A percentile compares a stretch with the other conserved stretches of the same genome.
These are phyloP conservation scores for Drosophila ogumai DNA, from an alignment of 1,140 invertebrate genomes.

Conservation along the genomic window DNA sequence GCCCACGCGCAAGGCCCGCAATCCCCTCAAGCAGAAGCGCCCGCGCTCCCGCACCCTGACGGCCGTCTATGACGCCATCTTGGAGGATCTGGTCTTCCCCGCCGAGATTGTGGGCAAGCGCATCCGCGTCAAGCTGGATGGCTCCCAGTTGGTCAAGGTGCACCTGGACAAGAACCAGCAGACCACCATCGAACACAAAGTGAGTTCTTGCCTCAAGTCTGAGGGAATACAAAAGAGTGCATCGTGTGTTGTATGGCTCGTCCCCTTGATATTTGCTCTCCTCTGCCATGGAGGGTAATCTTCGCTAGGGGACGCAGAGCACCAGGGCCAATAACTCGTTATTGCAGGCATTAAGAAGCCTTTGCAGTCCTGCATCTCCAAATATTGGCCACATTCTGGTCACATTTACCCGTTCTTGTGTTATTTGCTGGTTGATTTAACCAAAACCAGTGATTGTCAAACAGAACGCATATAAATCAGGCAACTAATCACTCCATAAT, in stretches of 20 bases:
- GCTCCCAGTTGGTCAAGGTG: slow-evolving; percentile 98
- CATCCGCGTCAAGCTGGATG: slow-evolving; percentile 97
- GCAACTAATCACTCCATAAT: slow-evolving; percentile 54
- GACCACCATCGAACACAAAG: slow-evolving; percentile 99
- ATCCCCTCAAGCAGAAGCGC: slow-evolving; percentile 98
- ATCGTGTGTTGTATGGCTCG: slow-evolving; percentile 27
- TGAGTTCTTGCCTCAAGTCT: slow-evolving; percentile 84
- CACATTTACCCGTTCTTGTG: slow-evolving; percentile 63
- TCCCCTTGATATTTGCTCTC: slow-evolving; percentile 78
- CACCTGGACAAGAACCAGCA: slow-evolving; percentile 99
- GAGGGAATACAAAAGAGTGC: background rate
- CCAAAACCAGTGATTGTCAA: slow-evolving; percentile 73
- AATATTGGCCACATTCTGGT: slow-evolving; percentile 71
- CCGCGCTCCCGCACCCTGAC: slow-evolving; percentile 97
- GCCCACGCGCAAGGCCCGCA: slow-evolving; percentile 97
- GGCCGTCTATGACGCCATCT: slow-evolving; percentile 97
- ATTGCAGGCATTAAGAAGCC: slow-evolving; percentile 61
- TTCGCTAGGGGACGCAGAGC: slow-evolving; percentile 73
- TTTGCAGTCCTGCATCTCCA: slow-evolving; percentile 73
- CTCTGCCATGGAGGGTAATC: slow-evolving; percentile 57
- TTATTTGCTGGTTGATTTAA: slow-evolving; percentile 60
- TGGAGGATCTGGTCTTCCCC: slow-evolving; percentile 99
- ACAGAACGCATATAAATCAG: slow-evolving; percentile 69
- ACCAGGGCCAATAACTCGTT: slow-evolving; percentile 79
- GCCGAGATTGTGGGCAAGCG: slow-evolving; percentile 99